phyloP scores from a whole-genome alignment of 2,888 invertebrate species.

The Cheilosia vernalis region DNA sequence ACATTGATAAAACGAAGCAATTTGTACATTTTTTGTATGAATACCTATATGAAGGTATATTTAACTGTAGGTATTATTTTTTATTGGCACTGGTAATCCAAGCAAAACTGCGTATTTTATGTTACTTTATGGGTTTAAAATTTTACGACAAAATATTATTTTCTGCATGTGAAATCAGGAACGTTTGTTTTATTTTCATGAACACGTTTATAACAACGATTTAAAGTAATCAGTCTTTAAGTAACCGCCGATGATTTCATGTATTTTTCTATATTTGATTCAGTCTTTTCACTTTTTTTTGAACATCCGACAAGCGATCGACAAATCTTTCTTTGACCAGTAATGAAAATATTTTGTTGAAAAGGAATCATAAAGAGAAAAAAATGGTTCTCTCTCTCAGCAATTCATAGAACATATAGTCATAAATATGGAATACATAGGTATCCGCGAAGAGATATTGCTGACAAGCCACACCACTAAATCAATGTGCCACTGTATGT shows the following conservation, averaged over 20 bases:
- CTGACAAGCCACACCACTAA: constrained; percentile 19
- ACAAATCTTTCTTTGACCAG: constrained; percentile 15
- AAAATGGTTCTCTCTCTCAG: constrained; percentile 6
- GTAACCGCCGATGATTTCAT: constrained; percentile 19
- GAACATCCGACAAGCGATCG: neutral
- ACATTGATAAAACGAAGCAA: constrained; percentile 52
- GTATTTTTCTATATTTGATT: constrained; percentile 19
- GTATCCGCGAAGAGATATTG: constrained; percentile 8
- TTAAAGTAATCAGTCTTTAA: constrained; percentile 45
- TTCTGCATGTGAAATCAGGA: constrained; percentile 78
- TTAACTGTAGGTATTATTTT: constrained; percentile 16
- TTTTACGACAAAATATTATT: constrained; percentile 41
- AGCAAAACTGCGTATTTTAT: constrained; percentile 59
- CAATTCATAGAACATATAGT: constrained; percentile 11
- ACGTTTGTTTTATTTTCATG: constrained; percentile 75
- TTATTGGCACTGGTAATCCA: constrained; percentile 83
- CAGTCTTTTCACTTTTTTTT: constrained; percentile 38
- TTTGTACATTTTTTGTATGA: constrained; percentile 12
- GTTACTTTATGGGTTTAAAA: constrained; percentile 74
- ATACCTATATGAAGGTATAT: constrained; percentile 43
- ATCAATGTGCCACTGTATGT: constrained; percentile 1
- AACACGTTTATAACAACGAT: constrained; percentile 12
- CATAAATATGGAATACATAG: too few relatives aligned
- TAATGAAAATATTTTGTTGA: constrained; percentile 42
- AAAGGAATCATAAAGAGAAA: constrained; percentile 11